Evolutionary conservation across 2,797 vertebrate genomes (phyloP).

Genomic region (Anguilla marmorata): DNA sequence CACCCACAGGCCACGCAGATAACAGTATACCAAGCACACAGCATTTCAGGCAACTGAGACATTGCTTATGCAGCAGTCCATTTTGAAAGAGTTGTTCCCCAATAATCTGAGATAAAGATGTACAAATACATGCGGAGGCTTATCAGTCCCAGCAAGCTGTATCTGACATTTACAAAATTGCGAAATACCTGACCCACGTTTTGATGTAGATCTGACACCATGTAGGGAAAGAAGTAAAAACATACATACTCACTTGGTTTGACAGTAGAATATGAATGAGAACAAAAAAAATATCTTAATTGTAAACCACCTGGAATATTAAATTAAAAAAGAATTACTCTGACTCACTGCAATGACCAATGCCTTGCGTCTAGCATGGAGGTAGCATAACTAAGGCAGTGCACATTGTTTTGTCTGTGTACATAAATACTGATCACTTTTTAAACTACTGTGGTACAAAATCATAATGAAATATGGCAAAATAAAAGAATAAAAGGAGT

Average conservation of each 20-base stretch:
- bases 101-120: background rate
- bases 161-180: background rate
- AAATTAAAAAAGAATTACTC: background rate
- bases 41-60: background rate
- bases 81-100: background rate
- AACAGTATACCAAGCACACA: background rate
- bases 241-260: background rate
- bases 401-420: conserved; percentile 36
- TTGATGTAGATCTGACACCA: background rate
- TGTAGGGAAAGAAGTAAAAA: background rate
- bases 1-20: background rate
- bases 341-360: background rate
- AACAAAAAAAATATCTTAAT: background rate
- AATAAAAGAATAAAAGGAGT: background rate
- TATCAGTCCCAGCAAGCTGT: background rate
- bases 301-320: conserved; percentile 1
- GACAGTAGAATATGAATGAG: background rate
- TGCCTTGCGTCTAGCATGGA: conserved; percentile 46
- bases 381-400: conserved; percentile 54
- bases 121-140: no score
- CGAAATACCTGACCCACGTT: background rate
- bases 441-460: background rate
- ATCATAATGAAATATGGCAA: background rate
- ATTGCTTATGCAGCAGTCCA: background rate
- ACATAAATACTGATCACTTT: background rate